Evolutionary conservation across 2,888 invertebrate genomes (phyloP), one percentile per base, ranked within the genome.

Genomic region (Eustalomyia histrio): DNA sequence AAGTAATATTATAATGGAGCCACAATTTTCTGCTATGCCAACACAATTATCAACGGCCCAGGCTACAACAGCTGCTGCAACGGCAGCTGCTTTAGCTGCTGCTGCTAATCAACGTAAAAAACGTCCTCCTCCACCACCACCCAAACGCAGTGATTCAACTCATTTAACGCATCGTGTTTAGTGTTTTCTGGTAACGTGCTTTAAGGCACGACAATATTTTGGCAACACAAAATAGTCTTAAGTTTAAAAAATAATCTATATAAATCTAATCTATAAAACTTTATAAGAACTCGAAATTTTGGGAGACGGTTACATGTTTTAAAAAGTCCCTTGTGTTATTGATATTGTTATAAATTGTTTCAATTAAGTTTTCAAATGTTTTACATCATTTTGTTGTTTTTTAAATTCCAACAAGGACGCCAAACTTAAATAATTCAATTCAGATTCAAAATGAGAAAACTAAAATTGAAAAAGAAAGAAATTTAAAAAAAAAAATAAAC

Each of bases 101-200:
- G 81, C 84, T 10, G 81, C 86, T 12, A 61, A 67, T 35, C 74
- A 88, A 67, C 91, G 93, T 68, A 94, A 94, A 85, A 94, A 95
- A 88, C 92, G 95, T 84, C 96, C 96, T 57, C 97, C 97, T 14
- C 97, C 97, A 2, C 97, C 97, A 39, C 97, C 97, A n/a, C 97
- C 97, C 1, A 95, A 96, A 85, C 93, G 97, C 80, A 95, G 96
- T 87, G 96, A 97, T 88, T 94, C 95, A n/a, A 96, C 96, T n/a
- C 95, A 95, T 86, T 91, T 96, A 79, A 94, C 95, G 80, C 90
- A 91, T 85, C 87, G 90, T 68, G 87, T 88, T 85, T 90, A 89
- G 85, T 79, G 67, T 65, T 84, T 82, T 67, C 73, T 80, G 79
- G 68, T 14, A 21, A 75, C 71, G 81, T 81, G 78, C 67, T 78